These are phyloP conservation scores for Drosophila obscura DNA, from an alignment of 1,140 invertebrate species.

Conservation along the genomic window DNA sequence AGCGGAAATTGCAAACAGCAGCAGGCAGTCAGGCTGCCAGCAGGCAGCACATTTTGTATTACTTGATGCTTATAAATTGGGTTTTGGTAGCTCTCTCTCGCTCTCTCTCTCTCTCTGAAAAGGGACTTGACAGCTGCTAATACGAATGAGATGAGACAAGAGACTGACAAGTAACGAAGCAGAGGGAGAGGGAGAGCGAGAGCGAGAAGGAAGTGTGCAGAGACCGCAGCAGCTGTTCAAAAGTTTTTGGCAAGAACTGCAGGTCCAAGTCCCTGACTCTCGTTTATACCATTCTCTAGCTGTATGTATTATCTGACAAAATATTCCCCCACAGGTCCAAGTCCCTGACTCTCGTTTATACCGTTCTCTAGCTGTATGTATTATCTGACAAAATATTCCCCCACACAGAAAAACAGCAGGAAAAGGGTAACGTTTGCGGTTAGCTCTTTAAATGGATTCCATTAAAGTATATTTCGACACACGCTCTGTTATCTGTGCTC, in stretches of 20 bases:
- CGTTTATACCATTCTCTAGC: slow-evolving; percentile 12
- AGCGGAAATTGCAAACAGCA: slow-evolving; percentile 62
- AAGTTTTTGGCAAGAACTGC: slow-evolving; percentile 37
- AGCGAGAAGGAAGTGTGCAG: background rate
- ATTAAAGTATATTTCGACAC: slow-evolving; percentile 1
- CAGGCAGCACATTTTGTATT: slow-evolving; percentile 67
- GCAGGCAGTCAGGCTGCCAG: background rate
- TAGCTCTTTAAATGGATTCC: slow-evolving; percentile 12
- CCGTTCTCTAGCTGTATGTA: slow-evolving; percentile 14
- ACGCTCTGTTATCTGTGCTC: slow-evolving; percentile 17
- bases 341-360: background rate
- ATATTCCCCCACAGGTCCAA: background rate
- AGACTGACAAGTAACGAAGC: slow-evolving; percentile 4
- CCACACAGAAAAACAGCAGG: background rate
- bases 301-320: background rate
- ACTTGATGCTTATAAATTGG: slow-evolving; percentile 73
- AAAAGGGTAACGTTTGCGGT: slow-evolving; percentile 9
- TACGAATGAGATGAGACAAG: slow-evolving; percentile 19
- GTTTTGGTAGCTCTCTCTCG: slow-evolving; percentile 14
- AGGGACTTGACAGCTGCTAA: slow-evolving; percentile 22
- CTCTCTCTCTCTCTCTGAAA: background rate
- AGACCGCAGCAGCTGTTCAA: slow-evolving; percentile 30
- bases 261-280: too few relatives aligned
- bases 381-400: background rate
- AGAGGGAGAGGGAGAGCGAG: background rate